Conservation (phyloP, 2,888 invertebrate genomes). For the Drosophila percnosoma region DNA sequence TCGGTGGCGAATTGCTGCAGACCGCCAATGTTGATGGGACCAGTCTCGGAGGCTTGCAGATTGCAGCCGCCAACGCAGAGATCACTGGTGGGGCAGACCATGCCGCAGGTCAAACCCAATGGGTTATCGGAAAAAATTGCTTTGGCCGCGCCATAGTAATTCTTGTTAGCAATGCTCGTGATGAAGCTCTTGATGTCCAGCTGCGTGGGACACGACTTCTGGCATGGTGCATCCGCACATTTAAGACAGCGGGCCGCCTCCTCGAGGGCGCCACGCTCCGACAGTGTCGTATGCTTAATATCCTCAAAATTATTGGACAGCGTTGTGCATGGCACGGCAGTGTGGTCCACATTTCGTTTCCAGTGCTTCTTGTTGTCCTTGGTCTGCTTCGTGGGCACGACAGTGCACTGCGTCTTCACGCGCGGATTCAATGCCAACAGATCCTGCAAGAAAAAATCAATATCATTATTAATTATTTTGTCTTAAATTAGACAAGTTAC, state of each 20-base stretch:
- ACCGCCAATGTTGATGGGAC: conserved; percentile 99
- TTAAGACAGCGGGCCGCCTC: conserved; percentile 96
- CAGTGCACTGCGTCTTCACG: conserved; percentile 90
- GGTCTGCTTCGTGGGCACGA: conserved; percentile 93
- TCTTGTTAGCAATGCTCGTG: conserved; percentile 98
- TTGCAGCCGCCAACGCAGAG: conserved; percentile 99
- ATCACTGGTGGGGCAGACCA: conserved; percentile 99
- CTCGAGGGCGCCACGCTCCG: conserved; percentile 96
- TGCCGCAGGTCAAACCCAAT: conserved; percentile 96
- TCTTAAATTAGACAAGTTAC: conserved; percentile 49
- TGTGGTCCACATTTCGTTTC: conserved; percentile 96
- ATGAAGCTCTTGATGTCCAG: conserved; percentile 98
- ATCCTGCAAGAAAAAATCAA: conserved; percentile 87
- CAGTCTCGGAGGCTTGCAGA: conserved; percentile 97
- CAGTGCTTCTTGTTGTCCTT: conserved; percentile 96
- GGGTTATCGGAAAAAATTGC: conserved; percentile 99
- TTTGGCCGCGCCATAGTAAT: conserved; percentile 98
- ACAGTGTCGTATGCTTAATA: conserved; percentile 98
- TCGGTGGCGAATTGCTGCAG: conserved; percentile 99
- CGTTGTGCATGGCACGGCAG: conserved; percentile 87
- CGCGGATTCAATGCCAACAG: conserved; percentile 94
- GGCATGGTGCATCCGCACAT: conserved; percentile 98
- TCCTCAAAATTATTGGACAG: conserved; percentile 96
- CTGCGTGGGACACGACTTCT: conserved; percentile 99
- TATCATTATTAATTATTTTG: background rate